Base-by-base conservation (phyloP, 1,140 invertebrate genomes). In the Lasaia peninsularis region DNA sequence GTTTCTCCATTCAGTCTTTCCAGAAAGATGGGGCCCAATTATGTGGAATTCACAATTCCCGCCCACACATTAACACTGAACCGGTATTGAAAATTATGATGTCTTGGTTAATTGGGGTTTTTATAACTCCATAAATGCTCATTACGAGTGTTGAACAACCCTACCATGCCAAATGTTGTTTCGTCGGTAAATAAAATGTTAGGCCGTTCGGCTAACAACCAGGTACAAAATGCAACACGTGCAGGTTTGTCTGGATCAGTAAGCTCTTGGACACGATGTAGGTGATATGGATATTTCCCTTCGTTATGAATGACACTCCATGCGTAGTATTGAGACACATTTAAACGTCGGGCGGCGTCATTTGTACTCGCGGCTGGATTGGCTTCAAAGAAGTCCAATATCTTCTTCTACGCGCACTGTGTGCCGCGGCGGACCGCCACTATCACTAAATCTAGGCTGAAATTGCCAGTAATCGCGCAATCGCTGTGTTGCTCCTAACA, bases 11-110 rank as follows among this genome's bases (percentile, higher is more conserved):
- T 44, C 37, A 6, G 37, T 14, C 37, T 44, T 12, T 44, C 37
- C 6, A 44, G 49, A 51, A 51, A 14, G 16, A 44, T 12, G 12
- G 37, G 37, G 37, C 37, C 37, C 37, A 44, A 44, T 44, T 12
- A 44, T 12, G 37, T 44, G 5, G 12, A 44, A 44, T 44, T 14
- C 16, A 40, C 53, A 37, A 56, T 61, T 10, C 37, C 37, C 37
- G 37, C 37, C 50, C 12, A 44, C 37, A 14, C 37, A 44, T 44
- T 44, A 12, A 44, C 37, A 44, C 37, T 44, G 6, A 14, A 44
- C 37, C 12, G 37, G 37, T 44, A 6, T 44, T 44, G 37, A 44
- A 44, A 44, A 44, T 14, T 44, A 44, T 11, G 37, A 10, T 10
- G 2, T 44, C 37, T 44, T 8, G 5, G 37, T 44, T n/a, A n/a